Conservation (phyloP, 1,140 invertebrate genomes). For the Papilio helenus region DNA sequence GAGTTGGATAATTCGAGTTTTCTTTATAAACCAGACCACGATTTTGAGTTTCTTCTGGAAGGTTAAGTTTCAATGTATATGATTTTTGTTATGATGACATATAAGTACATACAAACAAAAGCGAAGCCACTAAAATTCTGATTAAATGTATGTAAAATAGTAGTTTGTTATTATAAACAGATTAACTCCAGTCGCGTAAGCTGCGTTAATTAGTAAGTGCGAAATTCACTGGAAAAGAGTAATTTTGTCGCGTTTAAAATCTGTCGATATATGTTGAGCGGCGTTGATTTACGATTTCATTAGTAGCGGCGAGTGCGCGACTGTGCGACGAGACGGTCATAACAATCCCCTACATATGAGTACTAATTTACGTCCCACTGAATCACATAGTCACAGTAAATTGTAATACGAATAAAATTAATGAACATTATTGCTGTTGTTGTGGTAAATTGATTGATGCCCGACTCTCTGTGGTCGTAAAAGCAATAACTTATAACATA, state of each 20-base stretch:
- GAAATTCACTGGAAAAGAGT: slow-evolving; percentile 62
- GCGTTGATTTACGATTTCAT: slow-evolving; percentile 81
- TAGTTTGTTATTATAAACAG: slow-evolving; percentile 1
- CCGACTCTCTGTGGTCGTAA: background rate
- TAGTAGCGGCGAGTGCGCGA: slow-evolving; percentile 60
- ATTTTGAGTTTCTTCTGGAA: too few species aligned
- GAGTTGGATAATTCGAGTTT: too few species aligned
- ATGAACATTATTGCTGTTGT: slow-evolving; percentile 29
- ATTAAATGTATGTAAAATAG: background rate
- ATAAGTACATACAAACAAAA: too few species aligned
- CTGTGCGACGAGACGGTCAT: slow-evolving; percentile 57
- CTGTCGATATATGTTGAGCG: slow-evolving; percentile 71
- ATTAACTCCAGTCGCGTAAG: background rate
- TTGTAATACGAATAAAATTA: slow-evolving; percentile 28
- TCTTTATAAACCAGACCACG: too few species aligned
- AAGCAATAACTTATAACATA: background rate
- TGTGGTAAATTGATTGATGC: slow-evolving; percentile 27
- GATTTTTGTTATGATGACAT: too few species aligned
- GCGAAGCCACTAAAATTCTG: background rate
- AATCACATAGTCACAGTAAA: slow-evolving; percentile 25
- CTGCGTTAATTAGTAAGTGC: slow-evolving; percentile 28
- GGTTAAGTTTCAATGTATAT: too few species aligned
- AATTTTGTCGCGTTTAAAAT: slow-evolving; percentile 70
- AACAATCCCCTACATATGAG: slow-evolving; percentile 51
- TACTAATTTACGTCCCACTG: slow-evolving; percentile 46